Evolutionary conservation across 2,888 invertebrate species (phyloP), one percentile per base, ranked within the genome.

Genomic region (Endotricha flammealis): DNA sequence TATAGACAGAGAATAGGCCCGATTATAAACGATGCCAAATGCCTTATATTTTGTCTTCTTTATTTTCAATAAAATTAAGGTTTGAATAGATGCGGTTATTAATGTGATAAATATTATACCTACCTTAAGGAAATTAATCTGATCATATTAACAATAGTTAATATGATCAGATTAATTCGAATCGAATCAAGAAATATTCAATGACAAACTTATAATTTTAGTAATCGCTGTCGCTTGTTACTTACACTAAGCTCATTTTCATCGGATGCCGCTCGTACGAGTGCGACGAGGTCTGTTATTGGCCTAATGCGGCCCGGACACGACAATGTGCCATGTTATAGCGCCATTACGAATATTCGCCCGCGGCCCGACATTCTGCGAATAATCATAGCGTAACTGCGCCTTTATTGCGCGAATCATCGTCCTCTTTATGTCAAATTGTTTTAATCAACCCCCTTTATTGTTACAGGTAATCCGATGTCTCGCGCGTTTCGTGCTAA

Each of bases 251-350:
- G 2, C 9, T 6, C 17, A 24, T 13, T 39, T 42, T 33, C 38
- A 46, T 40, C 14, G 46, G 38, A 35, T 39, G 44, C 47, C 48
- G 44, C 49, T 47, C 53, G 44, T 51, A 53, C 50, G 53, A 55
- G 48, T 39, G 46, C 42, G 34, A 42, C 45, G 46, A 46, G 40
- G 42, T 40, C 30, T 42, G 30, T 51, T 53, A 58, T 49, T 50
- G 47, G 50, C 12, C 27, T 17, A 27, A 25, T 33, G 17, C 9
- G 6, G 12, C 13, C 17, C 36, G 33, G 39, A 49, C 42, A 50
- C 43, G 31, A 10, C 37, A 30, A 12, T 46, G 55, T 44, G 50
- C 46, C 57, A 36, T 42, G 42, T 47, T 44, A 57, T 48, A 28
- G 30, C 39, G 3, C 13, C 34, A 27, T 38, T 40, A 34, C 31